Conservation (phyloP, 2,113 vertebrate genomes). For the Strix uralensis region DNA sequence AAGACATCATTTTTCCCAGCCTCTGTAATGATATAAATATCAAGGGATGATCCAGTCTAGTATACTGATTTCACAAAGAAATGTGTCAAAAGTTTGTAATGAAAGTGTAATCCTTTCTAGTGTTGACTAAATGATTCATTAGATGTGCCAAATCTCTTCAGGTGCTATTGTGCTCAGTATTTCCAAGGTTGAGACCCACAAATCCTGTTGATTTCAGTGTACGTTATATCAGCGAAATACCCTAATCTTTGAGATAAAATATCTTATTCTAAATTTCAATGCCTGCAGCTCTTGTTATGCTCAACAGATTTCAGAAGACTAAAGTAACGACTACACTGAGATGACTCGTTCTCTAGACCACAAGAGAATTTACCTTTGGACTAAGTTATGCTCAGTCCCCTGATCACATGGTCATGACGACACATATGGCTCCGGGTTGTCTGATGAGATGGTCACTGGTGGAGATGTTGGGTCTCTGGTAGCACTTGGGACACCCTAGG, state of each 20-base stretch:
- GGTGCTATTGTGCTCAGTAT: neutral
- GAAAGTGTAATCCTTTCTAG: neutral
- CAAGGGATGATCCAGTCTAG: neutral
- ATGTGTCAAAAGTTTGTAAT: neutral
- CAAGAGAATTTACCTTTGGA: neutral
- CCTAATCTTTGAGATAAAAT: neutral
- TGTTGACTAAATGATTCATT: neutral
- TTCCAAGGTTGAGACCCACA: neutral
- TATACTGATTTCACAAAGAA: neutral
- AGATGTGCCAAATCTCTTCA: neutral
- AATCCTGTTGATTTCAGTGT: neutral
- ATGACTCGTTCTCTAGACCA: neutral
- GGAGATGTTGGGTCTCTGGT: no score
- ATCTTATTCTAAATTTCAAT: neutral
- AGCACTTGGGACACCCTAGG: neutral
- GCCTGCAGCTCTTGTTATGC: neutral
- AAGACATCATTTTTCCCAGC: neutral
- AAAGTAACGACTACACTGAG: neutral
- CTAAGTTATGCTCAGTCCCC: neutral
- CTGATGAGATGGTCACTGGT: neutral
- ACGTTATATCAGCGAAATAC: neutral
- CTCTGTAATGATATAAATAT: neutral
- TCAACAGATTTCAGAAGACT: neutral
- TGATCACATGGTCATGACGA: no score
- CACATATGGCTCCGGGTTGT: rapidly evolving